phyloP scores from a whole-genome alignment of 2,113 vertebrate genomes.

The Austrofundulus limnaeus region DNA sequence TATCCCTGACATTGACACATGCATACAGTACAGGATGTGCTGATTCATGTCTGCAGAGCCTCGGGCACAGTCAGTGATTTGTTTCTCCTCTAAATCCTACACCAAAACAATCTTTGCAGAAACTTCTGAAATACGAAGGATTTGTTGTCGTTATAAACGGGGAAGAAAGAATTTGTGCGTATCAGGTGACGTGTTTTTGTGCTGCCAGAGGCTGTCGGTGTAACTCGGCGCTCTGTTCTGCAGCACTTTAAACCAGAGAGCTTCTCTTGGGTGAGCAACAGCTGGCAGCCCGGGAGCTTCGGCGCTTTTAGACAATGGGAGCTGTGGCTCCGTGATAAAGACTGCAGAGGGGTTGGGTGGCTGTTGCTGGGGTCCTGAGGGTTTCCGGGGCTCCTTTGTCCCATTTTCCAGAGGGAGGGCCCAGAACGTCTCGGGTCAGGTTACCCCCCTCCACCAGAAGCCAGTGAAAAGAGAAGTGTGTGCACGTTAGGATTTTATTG shows the following conservation, averaged over 20 bases:
- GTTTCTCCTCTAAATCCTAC: neutral
- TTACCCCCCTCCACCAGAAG: slow-evolving; percentile 48
- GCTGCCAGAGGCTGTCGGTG: neutral
- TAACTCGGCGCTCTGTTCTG: neutral
- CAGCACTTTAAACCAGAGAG: slow-evolving; percentile 19
- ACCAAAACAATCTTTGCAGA: neutral
- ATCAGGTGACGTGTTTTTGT: neutral
- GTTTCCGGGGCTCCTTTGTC: slow-evolving; percentile 59
- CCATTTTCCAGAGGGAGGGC: slow-evolving; percentile 54
- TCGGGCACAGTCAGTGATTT: slow-evolving; percentile 1
- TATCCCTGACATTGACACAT: slow-evolving; percentile 40
- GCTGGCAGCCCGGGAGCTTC: slow-evolving; percentile 54
- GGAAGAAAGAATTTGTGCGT: too few relatives aligned
- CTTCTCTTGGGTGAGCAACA: slow-evolving; percentile 49
- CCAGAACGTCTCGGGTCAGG: slow-evolving; percentile 50
- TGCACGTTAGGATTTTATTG: slow-evolving; percentile 52
- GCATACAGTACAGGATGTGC: slow-evolving; percentile 27
- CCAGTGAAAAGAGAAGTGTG: slow-evolving; percentile 62
- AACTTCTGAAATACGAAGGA: slow-evolving; percentile 26
- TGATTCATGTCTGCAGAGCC: slow-evolving; percentile 27
- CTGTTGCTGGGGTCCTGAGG: slow-evolving; percentile 36
- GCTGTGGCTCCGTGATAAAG: slow-evolving; percentile 42
- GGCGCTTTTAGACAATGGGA: slow-evolving; percentile 36
- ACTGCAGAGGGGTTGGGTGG: slow-evolving; percentile 17
- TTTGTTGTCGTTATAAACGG: slow-evolving; percentile 3